Percentiles rank a stretch among this genome's conserved stretches.
Evolutionary conservation across 2,888 invertebrate genomes (phyloP).

Genomic region (Syrphus vitripennis): DNA sequence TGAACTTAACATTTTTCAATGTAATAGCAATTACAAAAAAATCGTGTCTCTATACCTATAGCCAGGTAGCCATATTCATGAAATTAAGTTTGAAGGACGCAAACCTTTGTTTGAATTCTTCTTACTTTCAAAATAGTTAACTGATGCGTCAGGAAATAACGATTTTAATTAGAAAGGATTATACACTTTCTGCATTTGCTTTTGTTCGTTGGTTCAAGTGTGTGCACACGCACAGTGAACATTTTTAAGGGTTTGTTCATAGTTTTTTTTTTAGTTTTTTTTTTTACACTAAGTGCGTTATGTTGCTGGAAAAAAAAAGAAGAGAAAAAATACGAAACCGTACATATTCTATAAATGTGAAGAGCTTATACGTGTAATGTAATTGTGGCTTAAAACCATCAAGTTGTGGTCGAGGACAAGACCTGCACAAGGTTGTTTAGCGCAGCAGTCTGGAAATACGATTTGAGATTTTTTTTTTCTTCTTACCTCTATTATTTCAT

Average conservation of each 20-base stretch:
- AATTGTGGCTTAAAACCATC: slow-evolving; percentile 38
- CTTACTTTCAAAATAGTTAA: neutral
- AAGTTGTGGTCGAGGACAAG: slow-evolving; percentile 53
- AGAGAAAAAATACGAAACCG: neutral
- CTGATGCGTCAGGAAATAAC: neutral
- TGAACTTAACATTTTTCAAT: no score
- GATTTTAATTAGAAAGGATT: slow-evolving; percentile 58
- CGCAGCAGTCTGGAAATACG: slow-evolving; percentile 26
- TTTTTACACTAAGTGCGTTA: neutral
- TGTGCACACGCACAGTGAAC: slow-evolving; percentile 4
- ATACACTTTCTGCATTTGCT: slow-evolving; percentile 20
- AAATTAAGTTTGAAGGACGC: neutral
- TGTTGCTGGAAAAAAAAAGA: neutral
- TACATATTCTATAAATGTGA: neutral
- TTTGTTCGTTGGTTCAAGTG: slow-evolving; percentile 24
- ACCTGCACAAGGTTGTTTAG: slow-evolving; percentile 40
- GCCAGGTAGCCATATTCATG: neutral
- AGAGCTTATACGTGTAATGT: slow-evolving; percentile 12
- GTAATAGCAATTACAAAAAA: no score
- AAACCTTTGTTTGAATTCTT: neutral
- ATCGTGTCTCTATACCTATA: no score
- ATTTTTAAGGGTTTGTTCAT: neutral
- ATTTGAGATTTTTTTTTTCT: slow-evolving; percentile 12
- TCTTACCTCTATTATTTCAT: neutral
- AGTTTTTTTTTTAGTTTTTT: neutral